Base-by-base conservation (phyloP, 2,113 vertebrate species). In the Triplophysa siluroides region DNA sequence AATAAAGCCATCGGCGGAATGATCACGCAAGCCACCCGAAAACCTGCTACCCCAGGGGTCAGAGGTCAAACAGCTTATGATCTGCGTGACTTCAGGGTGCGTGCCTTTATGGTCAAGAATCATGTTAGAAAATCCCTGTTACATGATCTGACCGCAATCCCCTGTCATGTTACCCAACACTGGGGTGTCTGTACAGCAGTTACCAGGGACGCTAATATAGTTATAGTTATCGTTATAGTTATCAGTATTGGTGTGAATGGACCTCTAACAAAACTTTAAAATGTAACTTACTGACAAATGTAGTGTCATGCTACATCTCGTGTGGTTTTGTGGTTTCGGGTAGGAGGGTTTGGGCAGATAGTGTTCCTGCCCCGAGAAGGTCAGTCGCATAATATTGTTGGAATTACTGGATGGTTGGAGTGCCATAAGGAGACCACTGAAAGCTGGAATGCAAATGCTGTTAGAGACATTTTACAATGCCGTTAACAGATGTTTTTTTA, bases 401-500 rank as follows among this genome's bases (percentile, higher is more conserved):
- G 7, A 14, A 68, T 60, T 68, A 56, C 19, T 19, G 61, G 10
- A 50, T 54, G 18, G 23, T 62, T 41, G 24, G 45, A 66, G 45
- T 23, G 45, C 47, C 63, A 66, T 3, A 6, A 18, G 24, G 50
- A 66, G 13, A 69, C 26, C 2, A 21, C 8, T 10, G 8, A 10
- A 58, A 21, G 19, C n/a, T 9, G 54, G 54, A 58, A 58, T 58
- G 54, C 54, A 19, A 9, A 58, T 19, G 16, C 13, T 50, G 45
- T 50, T 50, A 12, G 45, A 50, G 16, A 19, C n/a, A 58, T 58
- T 21, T 58, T 58, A 58, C 14, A 18, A 52, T 14, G 50, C n/a
- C 2, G n/a, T 8, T 11, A 76, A 77, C 75, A 77, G 62, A 11
- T 76, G 73, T 47, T 63, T 56, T 75, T 47, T 62, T 75, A 41